phyloP scores from a whole-genome alignment of 2,888 invertebrate genomes.

The Eurois occulta region DNA sequence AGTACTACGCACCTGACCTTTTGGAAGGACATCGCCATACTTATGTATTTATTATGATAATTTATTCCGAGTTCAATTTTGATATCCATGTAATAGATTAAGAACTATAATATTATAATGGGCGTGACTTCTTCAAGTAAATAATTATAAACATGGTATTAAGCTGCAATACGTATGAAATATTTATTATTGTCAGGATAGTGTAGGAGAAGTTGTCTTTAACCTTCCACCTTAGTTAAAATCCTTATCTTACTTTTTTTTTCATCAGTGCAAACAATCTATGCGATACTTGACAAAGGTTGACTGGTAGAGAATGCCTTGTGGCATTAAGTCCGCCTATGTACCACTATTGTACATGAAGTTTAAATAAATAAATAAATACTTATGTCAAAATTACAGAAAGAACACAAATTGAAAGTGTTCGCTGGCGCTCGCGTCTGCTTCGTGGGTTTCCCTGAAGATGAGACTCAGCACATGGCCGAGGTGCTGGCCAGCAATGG shows the following conservation, averaged over 20 bases:
- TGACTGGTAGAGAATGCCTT: too few species aligned
- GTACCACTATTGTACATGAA: too few species aligned
- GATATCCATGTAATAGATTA: background rate
- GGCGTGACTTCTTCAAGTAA: background rate
- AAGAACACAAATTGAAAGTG: constrained; percentile 94
- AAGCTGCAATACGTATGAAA: background rate
- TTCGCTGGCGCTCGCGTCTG: constrained; percentile 96
- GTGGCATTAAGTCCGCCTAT: too few species aligned
- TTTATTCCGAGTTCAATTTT: constrained; percentile 20
- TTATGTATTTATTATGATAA: constrained; percentile 5
- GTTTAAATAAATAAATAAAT: too few species aligned
- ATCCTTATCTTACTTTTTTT: background rate
- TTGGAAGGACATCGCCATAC: constrained; percentile 17
- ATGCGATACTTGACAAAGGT: too few species aligned
- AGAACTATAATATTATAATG: background rate
- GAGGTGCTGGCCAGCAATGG: constrained; percentile 97
- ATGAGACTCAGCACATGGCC: constrained; percentile 97
- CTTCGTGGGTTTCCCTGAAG: constrained; percentile 97
- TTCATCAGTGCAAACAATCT: background rate
- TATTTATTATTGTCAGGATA: background rate
- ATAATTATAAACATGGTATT: background rate
- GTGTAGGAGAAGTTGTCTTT: background rate
- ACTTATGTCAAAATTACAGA: constrained; percentile 84
- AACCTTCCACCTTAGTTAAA: background rate
- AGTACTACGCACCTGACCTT: background rate